Percentiles rank a stretch among this genome's conserved stretches.
phyloP scores from a whole-genome alignment of 2,888 invertebrate species.

The Caenorhabditis sp. region DNA sequence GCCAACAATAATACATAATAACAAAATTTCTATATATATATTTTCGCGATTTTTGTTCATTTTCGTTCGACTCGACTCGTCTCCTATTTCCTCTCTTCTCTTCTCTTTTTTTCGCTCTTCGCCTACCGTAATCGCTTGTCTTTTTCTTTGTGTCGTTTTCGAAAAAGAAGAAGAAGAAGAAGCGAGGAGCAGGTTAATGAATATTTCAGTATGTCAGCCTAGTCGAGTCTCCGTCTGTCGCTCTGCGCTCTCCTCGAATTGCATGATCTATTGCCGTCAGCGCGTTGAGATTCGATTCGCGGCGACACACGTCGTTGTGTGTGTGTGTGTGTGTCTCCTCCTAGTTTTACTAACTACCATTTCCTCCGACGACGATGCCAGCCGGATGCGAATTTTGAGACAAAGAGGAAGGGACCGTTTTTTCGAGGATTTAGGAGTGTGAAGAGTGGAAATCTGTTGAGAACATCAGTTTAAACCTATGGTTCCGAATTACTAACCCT shows the following conservation, averaged over 20 bases:
- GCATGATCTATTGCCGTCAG: background rate
- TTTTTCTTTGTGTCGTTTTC: constrained; percentile 2
- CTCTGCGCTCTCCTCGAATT: background rate
- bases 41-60: no score
- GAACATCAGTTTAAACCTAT: no score
- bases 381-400: background rate
- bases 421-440: no score
- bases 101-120: background rate
- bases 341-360: constrained; percentile 1
- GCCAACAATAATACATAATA: constrained; percentile 2
- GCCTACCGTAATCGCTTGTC: constrained; percentile 39
- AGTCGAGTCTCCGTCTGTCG: background rate
- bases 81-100: no score
- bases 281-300: background rate
- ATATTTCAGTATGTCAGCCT: constrained; percentile 34
- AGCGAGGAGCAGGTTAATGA: constrained; percentile 26
- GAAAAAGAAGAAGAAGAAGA: no score
- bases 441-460: no score
- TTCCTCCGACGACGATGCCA: no score
- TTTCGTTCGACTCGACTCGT: no score
- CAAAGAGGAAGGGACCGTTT: background rate
- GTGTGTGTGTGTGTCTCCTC: background rate
- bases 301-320: no score
- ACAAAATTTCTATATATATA: no score
- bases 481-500: no score